Conservation (phyloP, 2,797 vertebrate genomes). For the Odontamblyopus rebecca region DNA sequence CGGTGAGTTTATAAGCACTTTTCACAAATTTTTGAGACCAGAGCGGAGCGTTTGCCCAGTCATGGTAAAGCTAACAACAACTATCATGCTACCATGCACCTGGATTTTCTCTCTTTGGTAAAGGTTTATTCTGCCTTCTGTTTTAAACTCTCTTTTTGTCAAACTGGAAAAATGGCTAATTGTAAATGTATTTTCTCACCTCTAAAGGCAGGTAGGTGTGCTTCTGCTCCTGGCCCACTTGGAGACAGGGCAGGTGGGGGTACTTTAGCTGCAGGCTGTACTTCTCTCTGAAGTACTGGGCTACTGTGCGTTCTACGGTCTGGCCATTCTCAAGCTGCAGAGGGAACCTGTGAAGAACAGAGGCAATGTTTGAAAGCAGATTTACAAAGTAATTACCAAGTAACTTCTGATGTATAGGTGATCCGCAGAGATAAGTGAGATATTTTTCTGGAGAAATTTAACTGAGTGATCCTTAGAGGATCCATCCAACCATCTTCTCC, state of each 20-base stretch:
- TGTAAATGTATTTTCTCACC: conserved; percentile 76
- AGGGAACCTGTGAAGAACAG: conserved; percentile 83
- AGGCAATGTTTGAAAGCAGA: not conserved
- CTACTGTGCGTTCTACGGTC: conserved; percentile 98
- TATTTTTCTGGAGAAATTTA: not conserved
- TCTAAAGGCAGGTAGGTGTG: conserved; percentile 99
- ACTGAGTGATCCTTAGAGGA: not conserved
- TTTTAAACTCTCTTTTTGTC: too few species aligned
- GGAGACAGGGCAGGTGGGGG: conserved; percentile 96
- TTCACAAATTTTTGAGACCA: too few species aligned
- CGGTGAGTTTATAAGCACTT: too few species aligned
- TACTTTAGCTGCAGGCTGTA: conserved; percentile 98
- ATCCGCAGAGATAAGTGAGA: too few species aligned
- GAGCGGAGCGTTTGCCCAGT: too few species aligned
- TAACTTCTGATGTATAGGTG: too few species aligned
- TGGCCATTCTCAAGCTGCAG: conserved; percentile 97
- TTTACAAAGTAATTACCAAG: not conserved
- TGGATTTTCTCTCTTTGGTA: too few species aligned
- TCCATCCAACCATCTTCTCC: too few species aligned
- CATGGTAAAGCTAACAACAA: too few species aligned
- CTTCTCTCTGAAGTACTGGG: conserved; percentile 99
- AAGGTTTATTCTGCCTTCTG: too few species aligned
- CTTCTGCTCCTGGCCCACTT: conserved; percentile 99
- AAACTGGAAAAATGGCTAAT: too few species aligned
- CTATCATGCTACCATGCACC: too few species aligned